Base-by-base conservation (phyloP, 2,113 vertebrate species). In the Sylvicapra grimmia region DNA sequence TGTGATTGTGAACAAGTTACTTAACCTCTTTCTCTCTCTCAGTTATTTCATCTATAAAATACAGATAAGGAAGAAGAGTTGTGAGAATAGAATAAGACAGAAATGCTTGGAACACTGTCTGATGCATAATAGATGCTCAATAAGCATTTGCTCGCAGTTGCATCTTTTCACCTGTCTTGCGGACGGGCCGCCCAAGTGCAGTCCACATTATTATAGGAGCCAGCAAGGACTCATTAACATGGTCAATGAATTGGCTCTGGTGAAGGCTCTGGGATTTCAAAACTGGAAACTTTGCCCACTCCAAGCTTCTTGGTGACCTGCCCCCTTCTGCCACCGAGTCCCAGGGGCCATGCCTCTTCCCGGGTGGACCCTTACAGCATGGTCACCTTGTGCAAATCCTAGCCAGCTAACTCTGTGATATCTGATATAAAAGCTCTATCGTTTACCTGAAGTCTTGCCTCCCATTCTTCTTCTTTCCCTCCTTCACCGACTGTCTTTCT, bases 161-260 rank as follows among this genome's bases (percentile, higher is more conserved):
- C 13, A 1, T 27, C 58, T 27, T n/a, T 14, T 36, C 13, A 8
- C 5, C 3, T 65, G 8, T 13, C 47, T 94, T 11, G 13, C 36
- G 31, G 16, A 63, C 2, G 3, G 29, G 77, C 6, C 5, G 6
- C 23, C 33, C 23, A 4, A 0, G 0, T 13, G 15, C 29, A 25
- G 65, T 12, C 53, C 23, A 0, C 5, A 1, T 36, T 5, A 3
- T 8, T 25, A 14, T 1, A 54, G 82, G 51, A 94, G 44, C 54
- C 53, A 21, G 25, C 21, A 72, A 49, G 89, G n/a, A 40, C 31
- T 44, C 9, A 40, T 5, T 5, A 18, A 59, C 36, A 15, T 0
- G 21, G 56, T 23, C 84, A 80, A 2, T 1, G 59, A 47, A 33
- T 8, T 0, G 0, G 47, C 36, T 44, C 59, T 85, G 83, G 44